Base-by-base conservation (phyloP, 1,140 invertebrate species). In the Danaus plexippus region DNA sequence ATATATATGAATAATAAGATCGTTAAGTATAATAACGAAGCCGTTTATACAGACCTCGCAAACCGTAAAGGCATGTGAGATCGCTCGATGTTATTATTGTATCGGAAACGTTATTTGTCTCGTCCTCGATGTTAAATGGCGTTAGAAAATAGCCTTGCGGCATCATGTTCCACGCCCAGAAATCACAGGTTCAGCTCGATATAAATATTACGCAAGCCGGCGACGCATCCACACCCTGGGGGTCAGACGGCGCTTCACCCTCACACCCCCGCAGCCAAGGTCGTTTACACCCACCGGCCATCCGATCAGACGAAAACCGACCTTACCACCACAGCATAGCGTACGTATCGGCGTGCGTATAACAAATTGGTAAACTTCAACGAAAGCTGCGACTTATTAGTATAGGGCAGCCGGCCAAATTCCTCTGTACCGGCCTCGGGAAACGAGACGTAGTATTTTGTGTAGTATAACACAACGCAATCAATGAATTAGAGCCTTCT, bases 201-300 rank as follows among this genome's bases (percentile, higher is more conserved):
- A 77, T 75, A 75, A 73, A 75, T 73, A 75, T 77, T 75, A 75
- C 75, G 75, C 67, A 77, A 72, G 58, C 69, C 66, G 62, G 64
- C 66, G 63, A 66, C 68, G 68, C 68, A 65, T 57, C 50, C 68
- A 56, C 65, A 60, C 67, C 53, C 32, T 12, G 48, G 57, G 56
- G 51, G 57, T 52, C 61, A 69, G 67, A 67, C 67, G 43, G 56
- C 69, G 44, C 66, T 67, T 55, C 60, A 56, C 54, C 53, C 55
- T 52, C 64, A 59, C 65, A 64, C 71, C 57, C 11, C 44, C 61
- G 51, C 62, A 57, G 59, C 63, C 73, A 76, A 72, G 73, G 73
- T 76, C 73, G 73, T 54, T 40, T 46, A n/a, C 43, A 11, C 43
- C 15, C 32, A 59, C 48, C 54, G 42, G 13, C 12, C 13, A 22